Percentiles rank a stretch among this genome's conserved stretches.
These are phyloP conservation scores for Clarias gariepinus DNA, from an alignment of 2,113 vertebrate genomes.

Conservation along the genomic window DNA sequence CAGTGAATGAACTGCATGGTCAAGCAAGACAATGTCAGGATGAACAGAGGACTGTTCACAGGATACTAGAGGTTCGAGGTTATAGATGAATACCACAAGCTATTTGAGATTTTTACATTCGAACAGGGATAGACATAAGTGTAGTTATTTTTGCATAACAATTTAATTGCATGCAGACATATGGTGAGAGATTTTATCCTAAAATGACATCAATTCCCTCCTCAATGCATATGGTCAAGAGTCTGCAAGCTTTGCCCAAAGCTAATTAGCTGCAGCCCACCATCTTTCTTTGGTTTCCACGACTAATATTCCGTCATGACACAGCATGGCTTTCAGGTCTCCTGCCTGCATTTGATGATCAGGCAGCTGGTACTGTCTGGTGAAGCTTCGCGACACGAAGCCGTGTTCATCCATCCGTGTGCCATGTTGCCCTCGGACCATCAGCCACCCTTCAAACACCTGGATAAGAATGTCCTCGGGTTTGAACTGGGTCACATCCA, in stretches of 20 bases:
- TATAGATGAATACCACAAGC: background rate
- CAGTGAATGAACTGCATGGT: background rate
- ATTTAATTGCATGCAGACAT: background rate
- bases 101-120: background rate
- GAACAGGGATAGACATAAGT: background rate
- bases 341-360: slow-evolving; percentile 66
- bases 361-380: slow-evolving; percentile 77
- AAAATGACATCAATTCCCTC: background rate
- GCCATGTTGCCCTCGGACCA: slow-evolving; percentile 78
- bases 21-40: slow-evolving; percentile 1
- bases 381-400: slow-evolving; percentile 78
- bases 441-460: slow-evolving; percentile 82
- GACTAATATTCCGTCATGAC: slow-evolving; percentile 81
- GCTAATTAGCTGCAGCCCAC: slow-evolving; percentile 41
- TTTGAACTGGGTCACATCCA: slow-evolving; percentile 83
- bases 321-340: slow-evolving; percentile 75
- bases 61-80: background rate
- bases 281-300: slow-evolving; percentile 73
- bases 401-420: slow-evolving; percentile 81
- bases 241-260: background rate
- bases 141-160: background rate
- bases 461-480: slow-evolving; percentile 86
- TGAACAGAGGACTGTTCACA: background rate
- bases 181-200: background rate
- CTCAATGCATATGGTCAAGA: background rate